These are phyloP conservation scores for Bombus balteatus DNA, from an alignment of 1,140 invertebrate genomes.

Conservation along the genomic window DNA sequence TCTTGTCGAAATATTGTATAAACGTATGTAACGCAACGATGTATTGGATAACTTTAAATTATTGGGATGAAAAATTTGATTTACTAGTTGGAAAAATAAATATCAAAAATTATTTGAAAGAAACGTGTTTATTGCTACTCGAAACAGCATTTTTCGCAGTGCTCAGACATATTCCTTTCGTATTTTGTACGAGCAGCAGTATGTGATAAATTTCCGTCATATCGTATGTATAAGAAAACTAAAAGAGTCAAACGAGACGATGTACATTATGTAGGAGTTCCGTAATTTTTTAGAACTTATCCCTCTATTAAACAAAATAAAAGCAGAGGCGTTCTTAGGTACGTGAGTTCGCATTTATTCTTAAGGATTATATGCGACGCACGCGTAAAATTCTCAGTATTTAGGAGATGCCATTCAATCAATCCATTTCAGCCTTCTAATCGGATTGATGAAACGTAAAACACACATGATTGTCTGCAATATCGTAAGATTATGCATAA, in stretches of 20 bases:
- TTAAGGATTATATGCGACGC: background rate
- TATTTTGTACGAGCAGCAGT: constrained; percentile 52
- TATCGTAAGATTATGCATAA: constrained; percentile 19
- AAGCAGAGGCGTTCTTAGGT: constrained; percentile 1
- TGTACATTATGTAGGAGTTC: constrained; percentile 16
- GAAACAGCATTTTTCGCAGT: constrained; percentile 50
- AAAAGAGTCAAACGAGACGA: constrained; percentile 39
- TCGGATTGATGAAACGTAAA: constrained; percentile 24
- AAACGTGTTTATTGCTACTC: constrained; percentile 68
- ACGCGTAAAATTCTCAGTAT: background rate
- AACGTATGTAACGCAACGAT: constrained; percentile 3
- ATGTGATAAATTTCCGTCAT: constrained; percentile 22
- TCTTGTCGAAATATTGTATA: background rate
- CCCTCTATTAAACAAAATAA: constrained; percentile 20
- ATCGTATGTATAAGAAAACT: constrained; percentile 43
- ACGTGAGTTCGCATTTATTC: constrained; percentile 15
- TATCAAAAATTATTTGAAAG: constrained; percentile 56
- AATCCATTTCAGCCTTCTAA: background rate
- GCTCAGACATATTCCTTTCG: constrained; percentile 25
- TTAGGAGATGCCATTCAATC: background rate
- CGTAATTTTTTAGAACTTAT: background rate
- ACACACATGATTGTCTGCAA: constrained; percentile 30
- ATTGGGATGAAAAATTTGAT: constrained; percentile 35
- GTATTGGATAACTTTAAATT: constrained; percentile 36
- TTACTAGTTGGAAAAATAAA: constrained; percentile 45